A percentile compares a stretch with the other conserved stretches of the same genome.
Conservation (phyloP, 2,888 invertebrate genomes). For the Hololepta plana region DNA sequence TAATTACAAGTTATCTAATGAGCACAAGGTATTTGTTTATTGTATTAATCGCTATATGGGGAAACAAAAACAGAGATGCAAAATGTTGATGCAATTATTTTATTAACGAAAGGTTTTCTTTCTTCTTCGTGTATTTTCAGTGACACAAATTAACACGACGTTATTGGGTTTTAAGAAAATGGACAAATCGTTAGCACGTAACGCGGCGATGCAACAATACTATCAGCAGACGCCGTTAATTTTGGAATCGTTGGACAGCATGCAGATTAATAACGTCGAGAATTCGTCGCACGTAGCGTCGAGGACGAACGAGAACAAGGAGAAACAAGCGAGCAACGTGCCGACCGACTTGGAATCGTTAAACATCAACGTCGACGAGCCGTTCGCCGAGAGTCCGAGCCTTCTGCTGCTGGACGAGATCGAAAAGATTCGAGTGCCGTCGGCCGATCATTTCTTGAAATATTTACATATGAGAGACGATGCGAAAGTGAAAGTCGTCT, state of each 20-base stretch:
- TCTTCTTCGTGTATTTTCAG: slow-evolving; percentile 13
- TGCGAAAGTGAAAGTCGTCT: slow-evolving; percentile 54
- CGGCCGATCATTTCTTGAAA: slow-evolving; percentile 33
- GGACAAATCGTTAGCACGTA: slow-evolving; percentile 12
- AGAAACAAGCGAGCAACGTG: slow-evolving; percentile 2
- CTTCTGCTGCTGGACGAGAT: slow-evolving; percentile 42
- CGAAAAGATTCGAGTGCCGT: slow-evolving; percentile 38
- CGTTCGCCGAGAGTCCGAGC: slow-evolving; percentile 16
- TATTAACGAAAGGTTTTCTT: no score
- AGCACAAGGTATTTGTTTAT: no score
- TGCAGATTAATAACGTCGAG: slow-evolving; percentile 5
- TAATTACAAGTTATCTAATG: no score
- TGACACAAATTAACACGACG: slow-evolving; percentile 14
- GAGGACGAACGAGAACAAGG: slow-evolving; percentile 7
- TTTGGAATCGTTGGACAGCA: slow-evolving; percentile 19
- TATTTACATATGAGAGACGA: slow-evolving; percentile 29
- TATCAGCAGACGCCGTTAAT: slow-evolving; percentile 15
- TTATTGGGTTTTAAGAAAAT: slow-evolving; percentile 12
- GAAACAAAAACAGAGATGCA: no score
- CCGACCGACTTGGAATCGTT: slow-evolving; percentile 11
- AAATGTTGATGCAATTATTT: no score
- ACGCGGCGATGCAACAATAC: slow-evolving; percentile 9
- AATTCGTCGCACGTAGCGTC: no score
- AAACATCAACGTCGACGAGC: slow-evolving; percentile 11
- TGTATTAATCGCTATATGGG: no score